A percentile compares a stretch with the other conserved stretches of the same genome.
These are phyloP conservation scores for Echinops telfairi DNA, from an alignment of 2,113 vertebrate species.

Conservation along the genomic window DNA sequence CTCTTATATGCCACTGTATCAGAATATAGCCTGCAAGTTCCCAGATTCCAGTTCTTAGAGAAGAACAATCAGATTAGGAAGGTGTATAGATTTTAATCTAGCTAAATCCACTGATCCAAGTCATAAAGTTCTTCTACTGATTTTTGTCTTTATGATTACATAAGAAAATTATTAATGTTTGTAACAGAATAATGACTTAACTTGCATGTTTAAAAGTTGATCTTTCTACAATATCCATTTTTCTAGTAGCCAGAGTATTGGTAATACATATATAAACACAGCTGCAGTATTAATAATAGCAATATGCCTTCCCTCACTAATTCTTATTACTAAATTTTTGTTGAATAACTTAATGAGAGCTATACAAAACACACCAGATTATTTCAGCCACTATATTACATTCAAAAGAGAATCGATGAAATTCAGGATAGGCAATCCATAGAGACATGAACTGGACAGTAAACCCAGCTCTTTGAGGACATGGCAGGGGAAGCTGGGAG, in stretches of 20 bases:
- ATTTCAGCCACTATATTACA: constrained; percentile 29
- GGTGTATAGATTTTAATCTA: not conserved
- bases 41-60: not conserved
- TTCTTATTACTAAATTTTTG: not conserved
- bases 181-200: not conserved
- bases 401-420: not conserved
- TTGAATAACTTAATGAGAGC: constrained; percentile 10
- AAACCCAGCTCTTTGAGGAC: too few species aligned
- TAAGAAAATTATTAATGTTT: constrained; percentile 21
- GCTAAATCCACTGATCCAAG: not conserved
- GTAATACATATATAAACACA: not conserved
- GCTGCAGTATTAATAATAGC: not conserved
- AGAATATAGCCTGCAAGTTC: not conserved
- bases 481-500: too few species aligned
- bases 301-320: not conserved
- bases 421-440: too few species aligned
- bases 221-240: not conserved
- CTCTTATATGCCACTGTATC: not conserved
- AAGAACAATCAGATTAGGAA: constrained; percentile 18
- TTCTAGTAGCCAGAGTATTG: not conserved
- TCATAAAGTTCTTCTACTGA: constrained; percentile 16
- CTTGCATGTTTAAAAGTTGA: not conserved
- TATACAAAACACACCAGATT: not conserved
- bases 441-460: too few species aligned
- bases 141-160: constrained; percentile 1